phyloP scores from a whole-genome alignment of 2,888 invertebrate species.

The Eupithecia tripunctaria region DNA sequence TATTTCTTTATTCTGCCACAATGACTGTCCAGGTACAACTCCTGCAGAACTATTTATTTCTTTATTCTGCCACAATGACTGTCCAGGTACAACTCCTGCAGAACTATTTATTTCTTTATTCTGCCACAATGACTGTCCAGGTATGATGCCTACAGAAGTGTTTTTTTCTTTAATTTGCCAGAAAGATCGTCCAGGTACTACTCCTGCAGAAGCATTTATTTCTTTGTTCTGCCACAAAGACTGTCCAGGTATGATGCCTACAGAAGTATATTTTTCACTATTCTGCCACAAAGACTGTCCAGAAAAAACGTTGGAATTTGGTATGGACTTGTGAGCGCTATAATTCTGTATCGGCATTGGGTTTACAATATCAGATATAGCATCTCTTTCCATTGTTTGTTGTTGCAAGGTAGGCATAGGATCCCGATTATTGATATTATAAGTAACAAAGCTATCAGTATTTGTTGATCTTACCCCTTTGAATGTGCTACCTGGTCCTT shows the following conservation, averaged over 20 bases:
- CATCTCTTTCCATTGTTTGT: neutral
- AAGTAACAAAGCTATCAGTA: neutral
- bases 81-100: neutral
- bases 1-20: neutral
- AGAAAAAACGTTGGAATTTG: neutral
- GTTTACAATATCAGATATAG: neutral
- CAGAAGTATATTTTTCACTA: too few species aligned
- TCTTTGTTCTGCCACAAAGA: slow-evolving; percentile 5
- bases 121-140: too few species aligned
- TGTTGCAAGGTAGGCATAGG: neutral
- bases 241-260: neutral
- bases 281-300: slow-evolving; percentile 4
- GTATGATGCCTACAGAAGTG: neutral
- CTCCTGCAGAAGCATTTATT: neutral
- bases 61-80: slow-evolving; percentile 8
- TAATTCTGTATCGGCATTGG: neutral
- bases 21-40: too few species aligned
- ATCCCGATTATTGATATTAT: neutral
- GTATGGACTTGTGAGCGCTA: neutral
- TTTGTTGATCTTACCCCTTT: slow-evolving; percentile 6
- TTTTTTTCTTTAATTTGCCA: neutral
- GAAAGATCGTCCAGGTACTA: too few species aligned
- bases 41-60: neutral
- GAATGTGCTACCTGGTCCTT: slow-evolving; percentile 1
- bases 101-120: neutral